These are phyloP conservation scores for Icerya purchasi DNA, from an alignment of 2,888 invertebrate species.

Conservation along the genomic window DNA sequence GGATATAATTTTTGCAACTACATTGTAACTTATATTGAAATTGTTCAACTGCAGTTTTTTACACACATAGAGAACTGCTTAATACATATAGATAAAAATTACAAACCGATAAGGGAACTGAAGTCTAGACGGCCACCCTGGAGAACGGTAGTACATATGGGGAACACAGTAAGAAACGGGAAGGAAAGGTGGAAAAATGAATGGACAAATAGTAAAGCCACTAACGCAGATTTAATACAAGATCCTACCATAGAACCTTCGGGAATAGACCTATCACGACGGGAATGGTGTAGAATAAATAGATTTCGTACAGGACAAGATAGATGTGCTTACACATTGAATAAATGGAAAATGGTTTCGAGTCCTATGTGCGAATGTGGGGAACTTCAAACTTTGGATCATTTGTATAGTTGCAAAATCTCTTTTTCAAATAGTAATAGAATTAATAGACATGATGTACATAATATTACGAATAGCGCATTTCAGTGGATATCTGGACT, in stretches of 20 bases:
- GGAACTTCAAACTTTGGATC: not conserved
- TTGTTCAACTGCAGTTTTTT: too few relatives aligned
- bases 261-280: not conserved
- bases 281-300: not conserved
- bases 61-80: too few relatives aligned
- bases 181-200: not conserved
- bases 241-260: not conserved
- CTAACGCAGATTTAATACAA: not conserved
- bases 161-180: not conserved
- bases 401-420: not conserved
- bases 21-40: too few relatives aligned
- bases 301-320: not conserved
- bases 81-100: too few relatives aligned
- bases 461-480: not conserved
- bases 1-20: too few relatives aligned
- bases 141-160: not conserved
- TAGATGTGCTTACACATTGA: not conserved
- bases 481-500: not conserved
- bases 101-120: not conserved
- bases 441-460: not conserved
- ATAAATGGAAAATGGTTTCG: too few relatives aligned
- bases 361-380: not conserved
- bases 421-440: not conserved
- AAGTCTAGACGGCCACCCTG: not conserved
- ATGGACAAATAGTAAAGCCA: not conserved